These are phyloP conservation scores for Rhagonycha lutea DNA, from an alignment of 2,888 invertebrate genomes.

Conservation along the genomic window DNA sequence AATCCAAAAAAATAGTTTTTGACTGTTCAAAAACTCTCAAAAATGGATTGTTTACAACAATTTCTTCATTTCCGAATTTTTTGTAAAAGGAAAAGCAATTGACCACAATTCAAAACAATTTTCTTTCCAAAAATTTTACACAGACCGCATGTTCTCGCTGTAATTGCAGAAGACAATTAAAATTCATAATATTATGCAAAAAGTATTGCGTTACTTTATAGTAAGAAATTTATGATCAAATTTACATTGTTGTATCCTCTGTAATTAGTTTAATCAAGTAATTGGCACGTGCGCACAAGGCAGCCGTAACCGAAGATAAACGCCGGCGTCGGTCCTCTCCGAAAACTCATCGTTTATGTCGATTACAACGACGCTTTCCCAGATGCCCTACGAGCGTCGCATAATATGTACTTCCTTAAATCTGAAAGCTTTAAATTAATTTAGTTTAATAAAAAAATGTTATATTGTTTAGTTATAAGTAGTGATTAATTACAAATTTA, in stretches of 20 bases:
- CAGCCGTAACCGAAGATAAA: conserved; percentile 48
- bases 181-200: background rate
- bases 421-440: conserved; percentile 46
- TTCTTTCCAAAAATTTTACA: background rate
- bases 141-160: background rate
- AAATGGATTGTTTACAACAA: no score
- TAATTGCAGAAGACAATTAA: background rate
- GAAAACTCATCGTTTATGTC: conserved; percentile 55
- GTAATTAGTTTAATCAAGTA: conserved; percentile 45
- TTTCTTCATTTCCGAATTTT: no score
- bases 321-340: conserved; percentile 29
- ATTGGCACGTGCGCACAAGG: conserved; percentile 49
- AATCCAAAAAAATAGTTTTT: no score
- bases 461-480: conserved; percentile 15
- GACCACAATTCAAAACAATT: no score
- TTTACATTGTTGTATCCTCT: background rate
- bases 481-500: conserved; percentile 1
- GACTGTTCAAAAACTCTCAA: no score
- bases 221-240: background rate
- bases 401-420: conserved; percentile 61
- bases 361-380: conserved; percentile 51
- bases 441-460: conserved; percentile 12
- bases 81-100: no score
- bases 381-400: conserved; percentile 46
- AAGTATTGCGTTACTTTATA: background rate